Evolutionary conservation across 2,797 vertebrate genomes (phyloP), one percentile per base, ranked within the genome.

Genomic region (Saxicola maurus): DNA sequence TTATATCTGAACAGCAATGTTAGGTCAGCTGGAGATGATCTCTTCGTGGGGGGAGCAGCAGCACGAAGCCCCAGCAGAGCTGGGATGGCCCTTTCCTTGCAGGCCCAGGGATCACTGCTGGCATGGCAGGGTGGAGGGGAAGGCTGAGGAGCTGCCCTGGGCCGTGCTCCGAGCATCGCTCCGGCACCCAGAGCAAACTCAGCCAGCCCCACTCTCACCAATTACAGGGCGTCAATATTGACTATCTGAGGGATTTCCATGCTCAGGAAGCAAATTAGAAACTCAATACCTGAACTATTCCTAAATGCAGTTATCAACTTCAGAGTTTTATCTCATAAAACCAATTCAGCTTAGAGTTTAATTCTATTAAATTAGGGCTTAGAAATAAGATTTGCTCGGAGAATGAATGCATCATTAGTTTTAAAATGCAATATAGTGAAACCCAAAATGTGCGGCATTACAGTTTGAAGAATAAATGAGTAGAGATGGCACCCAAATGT

Each of bases 341-440:
- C 97, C 96, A 97, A 97, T 97, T 96, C 97, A 96, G 96, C 96
- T 97, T 97, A 96, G 97, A 97, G 95, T 97, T 97, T 97, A 97
- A 97, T 97, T 97, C 97, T 97, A 97, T 97, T 97, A 97, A 97
- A 97, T 97, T 97, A 96, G 97, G 94, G 94, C 94, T 97, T 97
- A 97, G 97, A 97, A 97, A 97, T 97, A 97, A 97, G 96, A 97
- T 97, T 97, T 97, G 96, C 94, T 95, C 94, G 86, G 92, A 97
- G 93, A 97, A 97, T 95, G 96, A 97, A 97, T 96, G 97, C 97
- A 96, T 97, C 96, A 96, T 97, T 97, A 97, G 95, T 96, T 97
- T 96, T 97, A 97, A 97, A 97, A 97, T 95, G 96, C 97, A 96
- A 96, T 97, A 96, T 88, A 93, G 93, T 91, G 92, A 97, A 97